Conservation (phyloP, 2,113 vertebrate species). For the Empidonax alnorum region DNA sequence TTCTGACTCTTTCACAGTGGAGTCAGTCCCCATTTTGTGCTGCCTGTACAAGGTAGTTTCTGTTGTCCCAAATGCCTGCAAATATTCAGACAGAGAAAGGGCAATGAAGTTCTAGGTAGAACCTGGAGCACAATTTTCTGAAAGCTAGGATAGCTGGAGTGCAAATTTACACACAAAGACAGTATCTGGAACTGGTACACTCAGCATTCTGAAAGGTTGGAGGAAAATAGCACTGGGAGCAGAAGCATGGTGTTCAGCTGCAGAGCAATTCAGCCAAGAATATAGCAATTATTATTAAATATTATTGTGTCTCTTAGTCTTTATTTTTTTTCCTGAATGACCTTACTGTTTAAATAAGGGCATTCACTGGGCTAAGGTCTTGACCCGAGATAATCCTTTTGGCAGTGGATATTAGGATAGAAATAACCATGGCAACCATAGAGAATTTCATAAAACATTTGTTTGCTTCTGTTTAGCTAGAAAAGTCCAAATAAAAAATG, state of each 20-base stretch:
- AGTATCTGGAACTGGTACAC: not conserved
- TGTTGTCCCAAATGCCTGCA: not conserved
- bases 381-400: constrained; percentile 43
- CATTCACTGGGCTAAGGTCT: not conserved
- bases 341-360: constrained; percentile 23
- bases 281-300: constrained; percentile 5
- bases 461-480: constrained; percentile 70
- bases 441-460: constrained; percentile 63
- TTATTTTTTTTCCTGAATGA: not conserved
- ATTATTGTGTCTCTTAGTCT: not conserved
- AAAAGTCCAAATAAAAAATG: constrained; percentile 69
- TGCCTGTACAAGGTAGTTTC: not conserved
- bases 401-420: not conserved
- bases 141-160: not conserved
- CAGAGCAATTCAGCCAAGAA: constrained; percentile 11
- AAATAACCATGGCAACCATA: constrained; percentile 55
- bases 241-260: not conserved
- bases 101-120: not conserved
- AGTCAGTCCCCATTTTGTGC: not conserved
- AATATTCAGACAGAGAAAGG: not conserved
- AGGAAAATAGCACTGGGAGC: not conserved
- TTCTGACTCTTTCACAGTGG: not conserved
- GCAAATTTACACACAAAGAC: not conserved
- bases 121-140: not conserved
- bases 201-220: not conserved